Evolutionary conservation across 2,888 invertebrate genomes (phyloP).

Genomic region (Cerastoderma edule): DNA sequence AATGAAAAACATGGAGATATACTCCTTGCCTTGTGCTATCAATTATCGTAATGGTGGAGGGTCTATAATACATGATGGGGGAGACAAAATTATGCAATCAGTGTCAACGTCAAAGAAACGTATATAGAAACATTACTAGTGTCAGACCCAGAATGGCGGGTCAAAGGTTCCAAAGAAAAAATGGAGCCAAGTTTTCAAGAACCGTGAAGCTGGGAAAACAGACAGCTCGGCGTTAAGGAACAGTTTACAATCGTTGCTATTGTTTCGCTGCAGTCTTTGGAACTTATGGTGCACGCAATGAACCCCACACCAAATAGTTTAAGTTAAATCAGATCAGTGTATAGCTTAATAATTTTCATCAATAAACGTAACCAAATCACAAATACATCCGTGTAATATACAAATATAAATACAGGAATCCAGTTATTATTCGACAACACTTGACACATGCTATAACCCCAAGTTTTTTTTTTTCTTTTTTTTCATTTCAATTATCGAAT

Average conservation of each 20-base stretch:
- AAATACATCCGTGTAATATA: no score
- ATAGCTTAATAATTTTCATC: no score
- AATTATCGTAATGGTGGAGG: slow-evolving; percentile 57
- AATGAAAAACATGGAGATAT: slow-evolving; percentile 54
- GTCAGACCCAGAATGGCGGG: slow-evolving; percentile 37
- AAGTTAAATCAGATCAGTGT: no score
- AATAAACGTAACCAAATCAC: no score
- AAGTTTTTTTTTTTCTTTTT: no score
- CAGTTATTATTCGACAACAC: no score
- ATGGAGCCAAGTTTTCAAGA: slow-evolving; percentile 27
- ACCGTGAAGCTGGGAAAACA: slow-evolving; percentile 23
- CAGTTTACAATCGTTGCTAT: slow-evolving; percentile 3
- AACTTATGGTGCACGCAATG: no score
- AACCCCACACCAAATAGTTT: no score
- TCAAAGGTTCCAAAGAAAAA: slow-evolving; percentile 19
- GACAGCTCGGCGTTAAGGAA: not conserved
- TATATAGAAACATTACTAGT: slow-evolving; percentile 54
- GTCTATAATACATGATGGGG: slow-evolving; percentile 47
- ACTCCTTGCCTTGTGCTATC: slow-evolving; percentile 52
- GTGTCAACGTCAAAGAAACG: slow-evolving; percentile 59
- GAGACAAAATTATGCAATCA: slow-evolving; percentile 57
- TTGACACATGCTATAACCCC: no score
- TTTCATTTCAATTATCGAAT: no score
- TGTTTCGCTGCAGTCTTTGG: not conserved
- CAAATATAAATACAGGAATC: no score